Base-by-base conservation (phyloP, 2,113 vertebrate genomes). In the Pygoscelis antarcticus region DNA sequence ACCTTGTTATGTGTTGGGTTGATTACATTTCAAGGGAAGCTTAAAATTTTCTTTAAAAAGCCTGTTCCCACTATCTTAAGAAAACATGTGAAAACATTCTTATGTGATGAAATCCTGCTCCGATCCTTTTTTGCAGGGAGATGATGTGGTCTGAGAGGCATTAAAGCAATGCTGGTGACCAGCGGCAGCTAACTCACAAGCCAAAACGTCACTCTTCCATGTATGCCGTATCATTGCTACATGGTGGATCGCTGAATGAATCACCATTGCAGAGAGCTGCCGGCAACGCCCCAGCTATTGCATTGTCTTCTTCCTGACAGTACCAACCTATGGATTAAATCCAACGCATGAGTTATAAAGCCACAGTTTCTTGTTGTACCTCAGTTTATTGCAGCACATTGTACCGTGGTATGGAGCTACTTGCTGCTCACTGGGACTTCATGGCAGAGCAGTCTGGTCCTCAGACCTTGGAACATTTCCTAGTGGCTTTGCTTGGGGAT, bases 151-250 rank as follows among this genome's bases (percentile, higher is more conserved):
- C 52, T 44, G 52, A 62, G 72, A 55, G 34, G 16, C 38, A 70
- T 46, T 64, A 77, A 62, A 89, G 76, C 64, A 77, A 36, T 58
- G 40, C 42, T 58, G 26, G 62, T 72, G 52, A 74, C 27, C 34
- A 71, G 36, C 32, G 58, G 83, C 17, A 75, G 26, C 17, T 46
- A 32, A n/a, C 12, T 71, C 11, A 32, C 42, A 34, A 51, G 22
- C 13, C 40, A 46, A 74, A 60, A 20, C 18, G 3, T 15, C 0
- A 0, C 12, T 30, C 32, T 60, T 66, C 69, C 20, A 2, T 4
- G 12, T 57, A 2, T 18, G 25, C 15, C 0, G 0, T 44, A 10
- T 38, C 16, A n/a, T n/a, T 49, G 85, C 52, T 14, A 4, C 30
- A 4, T 3, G 11, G 62, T n/a, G 75, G 83, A 51, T 65, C 15